phyloP scores from a whole-genome alignment of 2,797 vertebrate species.

The Hydrolagus colliei region DNA sequence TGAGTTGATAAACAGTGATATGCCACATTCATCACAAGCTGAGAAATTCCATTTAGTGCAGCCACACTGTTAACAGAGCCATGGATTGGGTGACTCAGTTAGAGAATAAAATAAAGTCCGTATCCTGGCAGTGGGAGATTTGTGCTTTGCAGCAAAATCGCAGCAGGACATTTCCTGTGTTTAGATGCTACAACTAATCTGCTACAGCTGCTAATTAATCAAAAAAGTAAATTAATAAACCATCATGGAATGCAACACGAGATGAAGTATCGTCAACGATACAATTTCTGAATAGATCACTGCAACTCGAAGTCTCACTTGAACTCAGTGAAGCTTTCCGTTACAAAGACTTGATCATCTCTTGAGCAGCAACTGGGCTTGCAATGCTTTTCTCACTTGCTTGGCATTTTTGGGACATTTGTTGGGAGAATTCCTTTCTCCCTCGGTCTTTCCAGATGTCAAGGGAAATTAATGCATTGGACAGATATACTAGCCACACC shows the following conservation, averaged over 20 bases:
- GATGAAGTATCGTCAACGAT: not conserved
- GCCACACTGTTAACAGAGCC: not conserved
- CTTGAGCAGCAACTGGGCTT: not conserved
- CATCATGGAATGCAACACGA: not conserved
- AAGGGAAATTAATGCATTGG: not conserved
- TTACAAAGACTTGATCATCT: no score
- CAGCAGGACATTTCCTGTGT: not conserved
- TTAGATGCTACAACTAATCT: not conserved
- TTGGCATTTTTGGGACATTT: not conserved
- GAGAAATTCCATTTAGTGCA: not conserved
- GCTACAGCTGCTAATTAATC: slow-evolving; percentile 18
- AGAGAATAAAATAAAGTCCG: not conserved
- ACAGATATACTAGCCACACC: not conserved
- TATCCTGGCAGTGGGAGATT: slow-evolving; percentile 15
- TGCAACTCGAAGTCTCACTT: not conserved
- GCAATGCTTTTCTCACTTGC: not conserved
- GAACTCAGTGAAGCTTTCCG: not conserved
- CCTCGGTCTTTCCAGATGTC: not conserved
- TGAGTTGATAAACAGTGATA: not conserved
- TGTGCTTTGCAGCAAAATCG: not conserved
- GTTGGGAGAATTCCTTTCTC: not conserved
- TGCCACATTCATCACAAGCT: not conserved
- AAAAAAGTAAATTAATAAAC: slow-evolving; percentile 19
- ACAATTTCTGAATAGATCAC: not conserved
- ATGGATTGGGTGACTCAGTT: not conserved